Percentiles rank a stretch among this genome's conserved stretches.
phyloP scores from a whole-genome alignment of 1,140 invertebrate species.

The Ceratosolen fusciceps region DNA sequence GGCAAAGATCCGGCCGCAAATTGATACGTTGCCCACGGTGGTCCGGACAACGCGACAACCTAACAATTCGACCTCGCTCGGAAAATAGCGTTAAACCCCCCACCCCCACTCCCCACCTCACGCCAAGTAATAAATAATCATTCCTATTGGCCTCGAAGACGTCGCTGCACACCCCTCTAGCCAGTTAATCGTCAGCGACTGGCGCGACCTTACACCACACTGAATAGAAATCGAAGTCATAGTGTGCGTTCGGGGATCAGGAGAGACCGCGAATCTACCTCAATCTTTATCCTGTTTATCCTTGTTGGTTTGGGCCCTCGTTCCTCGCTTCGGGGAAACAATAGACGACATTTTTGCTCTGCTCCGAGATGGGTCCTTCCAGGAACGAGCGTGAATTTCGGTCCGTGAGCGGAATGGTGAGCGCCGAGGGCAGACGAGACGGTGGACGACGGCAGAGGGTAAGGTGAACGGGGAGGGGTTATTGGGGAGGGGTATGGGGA shows the following conservation, averaged over 20 bases:
- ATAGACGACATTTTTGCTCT: slow-evolving; percentile 15
- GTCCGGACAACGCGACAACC: background rate
- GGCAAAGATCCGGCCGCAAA: slow-evolving; percentile 20
- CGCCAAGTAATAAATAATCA: slow-evolving; percentile 43
- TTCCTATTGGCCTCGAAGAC: slow-evolving; percentile 31
- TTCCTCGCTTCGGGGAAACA: background rate
- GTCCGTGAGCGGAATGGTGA: too few species aligned
- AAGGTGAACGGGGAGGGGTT: too few species aligned
- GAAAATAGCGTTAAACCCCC: background rate
- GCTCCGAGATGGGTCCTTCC: slow-evolving; percentile 35
- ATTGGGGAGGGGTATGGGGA: background rate
- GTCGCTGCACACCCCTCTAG: too few species aligned
- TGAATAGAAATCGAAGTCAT: slow-evolving; percentile 38
- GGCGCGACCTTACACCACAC: slow-evolving; percentile 14
- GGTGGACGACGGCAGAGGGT: too few species aligned
- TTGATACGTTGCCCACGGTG: slow-evolving; percentile 40
- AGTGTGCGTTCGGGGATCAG: background rate
- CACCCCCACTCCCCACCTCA: slow-evolving; percentile 36
- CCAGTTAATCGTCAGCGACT: too few species aligned
- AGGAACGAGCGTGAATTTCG: background rate
- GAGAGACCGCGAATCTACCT: background rate
- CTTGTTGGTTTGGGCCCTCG: background rate
- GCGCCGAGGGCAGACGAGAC: too few species aligned
- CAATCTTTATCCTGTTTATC: background rate
- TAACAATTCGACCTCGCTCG: background rate